These are phyloP conservation scores for Umimayanthus chanpuru DNA, from an alignment of 92 coral and sea anemone genomes.

Conservation along the genomic window DNA sequence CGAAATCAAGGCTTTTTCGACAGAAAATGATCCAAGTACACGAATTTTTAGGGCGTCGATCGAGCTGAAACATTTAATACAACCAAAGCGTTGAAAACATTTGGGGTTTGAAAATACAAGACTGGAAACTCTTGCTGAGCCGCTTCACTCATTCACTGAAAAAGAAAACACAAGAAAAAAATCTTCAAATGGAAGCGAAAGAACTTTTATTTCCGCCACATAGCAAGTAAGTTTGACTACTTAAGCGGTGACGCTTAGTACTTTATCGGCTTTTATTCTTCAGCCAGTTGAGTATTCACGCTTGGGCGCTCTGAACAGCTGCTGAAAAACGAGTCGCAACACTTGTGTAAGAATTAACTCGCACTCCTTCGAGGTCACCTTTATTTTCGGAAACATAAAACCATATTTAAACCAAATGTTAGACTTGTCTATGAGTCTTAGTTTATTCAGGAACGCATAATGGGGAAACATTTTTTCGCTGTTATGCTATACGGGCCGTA, in stretches of 20 bases:
- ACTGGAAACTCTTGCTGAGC: background rate
- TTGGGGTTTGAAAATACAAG: background rate
- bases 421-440: background rate
- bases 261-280: background rate
- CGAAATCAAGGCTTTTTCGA: background rate
- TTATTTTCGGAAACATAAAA: background rate
- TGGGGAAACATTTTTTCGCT: slow-evolving; percentile 51
- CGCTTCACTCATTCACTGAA: background rate
- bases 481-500: slow-evolving; percentile 65
- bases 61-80: background rate
- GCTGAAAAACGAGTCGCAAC: slow-evolving; percentile 8
- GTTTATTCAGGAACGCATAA: slow-evolving; percentile 40
- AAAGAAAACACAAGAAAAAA: slow-evolving; percentile 10
- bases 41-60: slow-evolving; percentile 8
- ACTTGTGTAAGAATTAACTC: background rate
- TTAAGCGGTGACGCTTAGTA: background rate
- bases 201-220: background rate
- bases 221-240: slow-evolving; percentile 33
- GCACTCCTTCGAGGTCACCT: background rate
- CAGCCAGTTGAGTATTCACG: background rate
- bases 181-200: slow-evolving; percentile 11
- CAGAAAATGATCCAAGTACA: background rate
- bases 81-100: background rate
- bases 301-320: slow-evolving; percentile 21
- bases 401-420: background rate